phyloP scores from a whole-genome alignment of 1,140 invertebrate genomes.

The Atta texana region DNA sequence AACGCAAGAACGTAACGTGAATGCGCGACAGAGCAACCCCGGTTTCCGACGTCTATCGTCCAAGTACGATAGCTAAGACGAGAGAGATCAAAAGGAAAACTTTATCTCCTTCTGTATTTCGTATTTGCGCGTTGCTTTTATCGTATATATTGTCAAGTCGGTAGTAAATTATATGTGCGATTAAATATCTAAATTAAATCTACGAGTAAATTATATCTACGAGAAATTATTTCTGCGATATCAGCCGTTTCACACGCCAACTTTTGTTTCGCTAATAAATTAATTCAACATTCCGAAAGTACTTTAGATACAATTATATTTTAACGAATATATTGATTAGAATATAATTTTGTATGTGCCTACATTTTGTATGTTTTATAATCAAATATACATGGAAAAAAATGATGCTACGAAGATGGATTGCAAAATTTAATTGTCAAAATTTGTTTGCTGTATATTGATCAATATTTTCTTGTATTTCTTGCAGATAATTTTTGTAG shows the following conservation, averaged over 20 bases:
- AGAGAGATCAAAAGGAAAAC: not conserved
- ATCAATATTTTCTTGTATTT: no score
- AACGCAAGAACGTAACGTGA: conserved; percentile 19
- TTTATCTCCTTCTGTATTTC: conserved; percentile 34
- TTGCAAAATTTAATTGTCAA: no score
- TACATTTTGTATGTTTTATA: not conserved
- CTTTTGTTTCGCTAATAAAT: conserved; percentile 26
- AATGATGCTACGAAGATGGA: no score
- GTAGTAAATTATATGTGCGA: conserved; percentile 1
- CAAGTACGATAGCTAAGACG: not conserved
- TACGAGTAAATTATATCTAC: no score
- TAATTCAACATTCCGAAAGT: not conserved
- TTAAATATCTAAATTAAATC: no score
- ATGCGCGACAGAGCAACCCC: not conserved
- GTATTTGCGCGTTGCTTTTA: not conserved
- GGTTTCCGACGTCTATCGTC: no score
- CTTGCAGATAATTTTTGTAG: no score
- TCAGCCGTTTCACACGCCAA: not conserved
- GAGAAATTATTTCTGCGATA: conserved; percentile 45
- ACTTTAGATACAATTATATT: not conserved
- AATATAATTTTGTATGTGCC: no score
- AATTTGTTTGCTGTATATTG: no score
- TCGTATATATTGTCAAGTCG: conserved; percentile 9
- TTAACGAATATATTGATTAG: not conserved
- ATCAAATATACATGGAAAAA: not conserved